A percentile compares a stretch with the other conserved stretches of the same genome.
phyloP scores from a whole-genome alignment of 2,113 vertebrate genomes.

The Boleophthalmus pectinirostris region DNA sequence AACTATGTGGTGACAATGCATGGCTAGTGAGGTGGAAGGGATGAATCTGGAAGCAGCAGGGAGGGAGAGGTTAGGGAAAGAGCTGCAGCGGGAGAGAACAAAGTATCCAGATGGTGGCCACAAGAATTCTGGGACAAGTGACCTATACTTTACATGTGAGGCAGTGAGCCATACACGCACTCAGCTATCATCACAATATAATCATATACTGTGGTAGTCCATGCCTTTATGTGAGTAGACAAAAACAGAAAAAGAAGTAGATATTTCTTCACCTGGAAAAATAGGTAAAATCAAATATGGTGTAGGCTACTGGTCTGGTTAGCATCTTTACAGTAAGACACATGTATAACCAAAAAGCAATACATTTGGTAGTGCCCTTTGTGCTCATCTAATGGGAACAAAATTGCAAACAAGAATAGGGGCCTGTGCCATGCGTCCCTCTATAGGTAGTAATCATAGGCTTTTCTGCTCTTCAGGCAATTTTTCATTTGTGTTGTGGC shows the following conservation, averaged over 20 bases:
- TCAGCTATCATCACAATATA: conserved; percentile 50
- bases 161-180: conserved; percentile 49
- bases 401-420: conserved; percentile 59
- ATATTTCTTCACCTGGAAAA: conserved; percentile 6
- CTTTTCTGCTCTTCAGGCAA: conserved; percentile 59
- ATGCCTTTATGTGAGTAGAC: conserved; percentile 33
- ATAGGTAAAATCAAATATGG: neutral
- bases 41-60: conserved; percentile 35
- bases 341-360: conserved; percentile 62
- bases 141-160: conserved; percentile 73
- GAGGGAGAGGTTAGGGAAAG: conserved; percentile 72
- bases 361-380: conserved; percentile 38
- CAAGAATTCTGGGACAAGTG: conserved; percentile 75
- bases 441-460: conserved; percentile 71
- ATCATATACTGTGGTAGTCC: conserved; percentile 54
- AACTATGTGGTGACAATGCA: conserved; percentile 1
- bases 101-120: conserved; percentile 66
- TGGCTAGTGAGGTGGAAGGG: conserved; percentile 48
- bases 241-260: conserved; percentile 24
- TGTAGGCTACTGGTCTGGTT: neutral
- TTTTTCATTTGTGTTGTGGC: conserved; percentile 75
- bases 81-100: conserved; percentile 61
- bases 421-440: conserved; percentile 60
- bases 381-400: conserved; percentile 44
- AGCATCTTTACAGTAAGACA: conserved; percentile 24